Conservation (phyloP, 2,888 invertebrate genomes). For the Bembecia ichneumoniformis region DNA sequence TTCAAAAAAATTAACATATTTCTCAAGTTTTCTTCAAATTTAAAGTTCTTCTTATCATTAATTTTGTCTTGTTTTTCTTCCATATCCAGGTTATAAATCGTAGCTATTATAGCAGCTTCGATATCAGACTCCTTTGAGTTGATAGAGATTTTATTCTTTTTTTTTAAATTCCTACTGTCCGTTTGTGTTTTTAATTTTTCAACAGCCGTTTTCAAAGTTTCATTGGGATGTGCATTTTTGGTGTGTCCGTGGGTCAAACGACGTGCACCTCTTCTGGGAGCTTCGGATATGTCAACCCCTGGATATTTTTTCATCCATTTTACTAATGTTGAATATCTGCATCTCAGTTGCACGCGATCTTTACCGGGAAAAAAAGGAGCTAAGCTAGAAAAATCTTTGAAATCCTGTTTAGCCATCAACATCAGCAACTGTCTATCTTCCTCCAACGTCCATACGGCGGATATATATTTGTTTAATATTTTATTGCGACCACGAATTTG, state of each 20-base stretch:
- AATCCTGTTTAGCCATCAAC: constrained; percentile 63
- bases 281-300: constrained; percentile 32
- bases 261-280: constrained; percentile 48
- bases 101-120: constrained; percentile 40
- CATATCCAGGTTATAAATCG: constrained; percentile 28
- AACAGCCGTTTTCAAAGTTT: constrained; percentile 23
- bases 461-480: constrained; percentile 54
- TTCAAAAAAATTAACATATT: constrained; percentile 38
- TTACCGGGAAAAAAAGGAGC: constrained; percentile 66
- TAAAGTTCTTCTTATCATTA: constrained; percentile 7
- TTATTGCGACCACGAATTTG: constrained; percentile 76
- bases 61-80: constrained; percentile 19
- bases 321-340: constrained; percentile 70
- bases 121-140: constrained; percentile 33
- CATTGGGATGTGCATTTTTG: constrained; percentile 24
- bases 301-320: constrained; percentile 66
- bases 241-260: constrained; percentile 35
- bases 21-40: constrained; percentile 24
- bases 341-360: constrained; percentile 72
- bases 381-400: constrained; percentile 49
- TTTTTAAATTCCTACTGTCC: constrained; percentile 30
- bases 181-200: constrained; percentile 43
- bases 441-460: constrained; percentile 71
- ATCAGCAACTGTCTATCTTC: constrained; percentile 75
- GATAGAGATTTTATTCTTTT: constrained; percentile 23